Evolutionary conservation across 2,888 invertebrate genomes (phyloP).

Genomic region (Epiblema foenella): DNA sequence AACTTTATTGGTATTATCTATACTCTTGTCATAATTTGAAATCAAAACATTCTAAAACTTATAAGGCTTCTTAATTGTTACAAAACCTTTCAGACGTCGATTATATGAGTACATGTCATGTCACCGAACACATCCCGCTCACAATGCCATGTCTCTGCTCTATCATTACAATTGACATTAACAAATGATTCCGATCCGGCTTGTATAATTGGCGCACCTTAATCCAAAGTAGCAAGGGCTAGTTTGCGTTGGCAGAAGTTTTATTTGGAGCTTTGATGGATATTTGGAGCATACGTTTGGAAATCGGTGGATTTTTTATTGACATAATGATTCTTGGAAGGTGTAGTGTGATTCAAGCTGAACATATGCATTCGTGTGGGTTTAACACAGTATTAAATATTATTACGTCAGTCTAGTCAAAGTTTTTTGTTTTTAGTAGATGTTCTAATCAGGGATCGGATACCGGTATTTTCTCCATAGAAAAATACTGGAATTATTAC

Average conservation of each 20-base stretch:
- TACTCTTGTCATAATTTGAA: no score
- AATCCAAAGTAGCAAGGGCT: neutral
- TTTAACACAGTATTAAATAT: neutral
- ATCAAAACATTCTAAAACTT: no score
- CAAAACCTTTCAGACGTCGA: slow-evolving; percentile 26
- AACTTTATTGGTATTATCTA: no score
- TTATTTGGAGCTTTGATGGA: slow-evolving; percentile 30
- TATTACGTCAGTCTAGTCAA: neutral
- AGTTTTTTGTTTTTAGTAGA: neutral
- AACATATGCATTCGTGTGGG: slow-evolving; percentile 10
- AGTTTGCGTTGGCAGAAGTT: neutral
- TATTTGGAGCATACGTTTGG: slow-evolving; percentile 19
- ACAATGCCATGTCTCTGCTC: slow-evolving; percentile 54
- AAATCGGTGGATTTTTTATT: slow-evolving; percentile 20
- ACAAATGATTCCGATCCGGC: slow-evolving; percentile 67
- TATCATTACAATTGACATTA: slow-evolving; percentile 74
- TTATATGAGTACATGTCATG: slow-evolving; percentile 34
- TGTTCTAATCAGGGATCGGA: neutral
- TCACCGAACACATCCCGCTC: slow-evolving; percentile 39
- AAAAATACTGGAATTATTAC: no score
- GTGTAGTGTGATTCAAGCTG: slow-evolving; percentile 12
- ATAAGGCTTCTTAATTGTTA: no score
- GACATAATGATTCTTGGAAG: slow-evolving; percentile 32
- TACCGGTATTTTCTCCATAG: no score
- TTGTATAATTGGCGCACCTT: slow-evolving; percentile 28